Evolutionary conservation across 2,888 invertebrate species (phyloP).

Genomic region (Fragum sueziense): DNA sequence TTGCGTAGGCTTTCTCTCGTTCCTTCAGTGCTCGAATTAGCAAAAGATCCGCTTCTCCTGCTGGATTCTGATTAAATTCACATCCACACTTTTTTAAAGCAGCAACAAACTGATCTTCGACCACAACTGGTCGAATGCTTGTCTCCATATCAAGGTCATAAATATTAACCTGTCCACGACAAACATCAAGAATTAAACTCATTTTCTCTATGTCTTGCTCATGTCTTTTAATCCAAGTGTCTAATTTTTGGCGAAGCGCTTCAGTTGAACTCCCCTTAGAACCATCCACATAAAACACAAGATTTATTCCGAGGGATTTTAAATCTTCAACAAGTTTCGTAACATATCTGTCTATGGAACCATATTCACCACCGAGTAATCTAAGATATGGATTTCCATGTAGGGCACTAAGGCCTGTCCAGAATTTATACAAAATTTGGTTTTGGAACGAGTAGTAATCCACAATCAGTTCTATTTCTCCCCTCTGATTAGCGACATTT

Average conservation of each 20-base stretch:
- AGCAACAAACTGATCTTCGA: conserved; percentile 73
- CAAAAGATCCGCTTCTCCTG: conserved; percentile 78
- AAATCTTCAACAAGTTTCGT: conserved; percentile 73
- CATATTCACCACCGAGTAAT: conserved; percentile 78
- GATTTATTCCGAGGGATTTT: conserved; percentile 68
- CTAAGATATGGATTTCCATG: conserved; percentile 71
- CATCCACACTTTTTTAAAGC: conserved; percentile 72
- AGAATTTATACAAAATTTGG: conserved; percentile 69
- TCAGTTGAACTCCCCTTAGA: conserved; percentile 73
- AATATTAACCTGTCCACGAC: conserved; percentile 63
- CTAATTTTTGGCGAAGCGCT: conserved; percentile 71
- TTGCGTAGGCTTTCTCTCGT: conserved; percentile 74
- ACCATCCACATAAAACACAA: conserved; percentile 79
- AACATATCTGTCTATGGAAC: conserved; percentile 68
- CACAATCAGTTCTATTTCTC: conserved; percentile 76
- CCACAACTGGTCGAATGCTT: conserved; percentile 75
- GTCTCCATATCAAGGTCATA: conserved; percentile 59
- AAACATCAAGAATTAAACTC: conserved; percentile 68
- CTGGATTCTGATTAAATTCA: conserved; percentile 69
- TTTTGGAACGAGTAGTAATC: conserved; percentile 79
- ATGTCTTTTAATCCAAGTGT: conserved; percentile 76
- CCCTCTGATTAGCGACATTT: conserved; percentile 68
- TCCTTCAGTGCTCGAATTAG: conserved; percentile 72
- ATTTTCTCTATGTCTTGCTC: conserved; percentile 70
- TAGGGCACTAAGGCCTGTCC: conserved; percentile 63